phyloP scores from a whole-genome alignment of 2,797 vertebrate species.

The Rhinatrema bivittatum region DNA sequence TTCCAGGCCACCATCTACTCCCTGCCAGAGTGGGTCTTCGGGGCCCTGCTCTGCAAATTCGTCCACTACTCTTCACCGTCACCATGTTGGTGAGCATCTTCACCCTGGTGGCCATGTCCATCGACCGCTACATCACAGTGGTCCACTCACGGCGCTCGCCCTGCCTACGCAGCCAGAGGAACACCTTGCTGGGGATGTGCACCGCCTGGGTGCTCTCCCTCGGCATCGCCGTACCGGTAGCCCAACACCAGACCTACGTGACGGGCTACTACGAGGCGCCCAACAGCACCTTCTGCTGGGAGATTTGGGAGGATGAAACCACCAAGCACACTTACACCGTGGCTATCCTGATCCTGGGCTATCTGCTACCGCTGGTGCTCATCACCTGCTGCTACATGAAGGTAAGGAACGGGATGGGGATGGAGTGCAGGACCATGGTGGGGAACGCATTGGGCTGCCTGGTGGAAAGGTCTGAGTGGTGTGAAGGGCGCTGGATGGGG shows the following conservation, averaged over 20 bases:
- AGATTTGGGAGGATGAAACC: conserved; percentile 50
- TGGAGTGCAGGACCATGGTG: too few relatives aligned
- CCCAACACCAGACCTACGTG: conserved; percentile 62
- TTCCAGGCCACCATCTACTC: conserved; percentile 71
- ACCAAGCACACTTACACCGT: conserved; percentile 60
- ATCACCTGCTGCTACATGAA: conserved; percentile 75
- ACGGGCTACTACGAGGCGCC: conserved; percentile 53
- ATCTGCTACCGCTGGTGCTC: conserved; percentile 69
- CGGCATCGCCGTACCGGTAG: conserved; percentile 63
- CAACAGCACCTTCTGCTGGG: conserved; percentile 81
- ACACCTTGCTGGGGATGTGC: conserved; percentile 51
- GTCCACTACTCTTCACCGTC: conserved; percentile 68
- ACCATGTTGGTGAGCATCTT: conserved; percentile 80
- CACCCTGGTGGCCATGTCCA: conserved; percentile 75
- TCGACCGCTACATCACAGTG: conserved; percentile 76
- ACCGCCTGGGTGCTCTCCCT: conserved; percentile 65
- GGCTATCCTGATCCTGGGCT: conserved; percentile 63
- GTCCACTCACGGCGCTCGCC: conserved; percentile 57
- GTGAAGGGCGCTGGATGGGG: too few relatives aligned
- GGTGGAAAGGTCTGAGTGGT: too few relatives aligned
- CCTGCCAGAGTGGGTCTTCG: conserved; percentile 70
- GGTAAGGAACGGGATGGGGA: conserved; percentile 44
- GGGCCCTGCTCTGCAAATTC: conserved; percentile 66
- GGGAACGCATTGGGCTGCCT: too few relatives aligned
- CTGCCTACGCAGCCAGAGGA: conserved; percentile 59